These are phyloP conservation scores for Zaprionus ornatus DNA, from an alignment of 1,140 invertebrate species.

Conservation along the genomic window DNA sequence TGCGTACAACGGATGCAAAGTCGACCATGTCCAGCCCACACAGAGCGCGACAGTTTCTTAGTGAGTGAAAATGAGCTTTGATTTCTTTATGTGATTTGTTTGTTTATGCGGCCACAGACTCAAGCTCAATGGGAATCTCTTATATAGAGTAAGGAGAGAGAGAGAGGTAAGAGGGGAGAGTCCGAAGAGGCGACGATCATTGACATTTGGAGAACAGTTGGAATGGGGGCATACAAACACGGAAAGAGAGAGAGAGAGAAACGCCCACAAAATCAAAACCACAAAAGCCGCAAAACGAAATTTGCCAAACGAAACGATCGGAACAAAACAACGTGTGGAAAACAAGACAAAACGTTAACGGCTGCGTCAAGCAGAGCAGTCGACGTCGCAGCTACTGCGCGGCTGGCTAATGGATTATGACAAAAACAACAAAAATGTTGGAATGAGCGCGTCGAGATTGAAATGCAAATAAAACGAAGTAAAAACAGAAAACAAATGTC, in stretches of 20 bases:
- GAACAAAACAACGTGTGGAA: slow-evolving; percentile 63
- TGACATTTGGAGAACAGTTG: slow-evolving; percentile 63
- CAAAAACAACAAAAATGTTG: slow-evolving; percentile 55
- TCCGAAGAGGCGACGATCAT: slow-evolving; percentile 50
- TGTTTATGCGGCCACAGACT: slow-evolving; percentile 71
- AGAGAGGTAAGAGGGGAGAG: background rate
- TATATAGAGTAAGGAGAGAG: slow-evolving; percentile 52
- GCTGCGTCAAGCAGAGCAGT: slow-evolving; percentile 1
- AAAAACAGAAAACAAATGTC: slow-evolving; percentile 57
- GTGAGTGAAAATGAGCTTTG: slow-evolving; percentile 78
- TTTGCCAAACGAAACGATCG: slow-evolving; percentile 64
- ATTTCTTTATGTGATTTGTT: slow-evolving; percentile 75
- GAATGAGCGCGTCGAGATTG: slow-evolving; percentile 49
- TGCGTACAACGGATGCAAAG: slow-evolving; percentile 43
- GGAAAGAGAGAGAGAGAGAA: slow-evolving; percentile 19
- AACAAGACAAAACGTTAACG: slow-evolving; percentile 49
- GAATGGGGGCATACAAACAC: slow-evolving; percentile 48
- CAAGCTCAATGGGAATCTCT: slow-evolving; percentile 23
- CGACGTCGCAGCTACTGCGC: slow-evolving; percentile 1
- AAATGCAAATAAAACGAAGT: slow-evolving; percentile 54
- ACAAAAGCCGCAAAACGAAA: slow-evolving; percentile 56
- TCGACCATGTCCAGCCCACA: slow-evolving; percentile 61
- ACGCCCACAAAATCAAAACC: slow-evolving; percentile 67
- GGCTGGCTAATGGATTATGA: slow-evolving; percentile 49
- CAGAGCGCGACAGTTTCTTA: slow-evolving; percentile 46